Evolutionary conservation across 2,888 invertebrate genomes (phyloP).

Genomic region (Nemotelus nigrinus): DNA sequence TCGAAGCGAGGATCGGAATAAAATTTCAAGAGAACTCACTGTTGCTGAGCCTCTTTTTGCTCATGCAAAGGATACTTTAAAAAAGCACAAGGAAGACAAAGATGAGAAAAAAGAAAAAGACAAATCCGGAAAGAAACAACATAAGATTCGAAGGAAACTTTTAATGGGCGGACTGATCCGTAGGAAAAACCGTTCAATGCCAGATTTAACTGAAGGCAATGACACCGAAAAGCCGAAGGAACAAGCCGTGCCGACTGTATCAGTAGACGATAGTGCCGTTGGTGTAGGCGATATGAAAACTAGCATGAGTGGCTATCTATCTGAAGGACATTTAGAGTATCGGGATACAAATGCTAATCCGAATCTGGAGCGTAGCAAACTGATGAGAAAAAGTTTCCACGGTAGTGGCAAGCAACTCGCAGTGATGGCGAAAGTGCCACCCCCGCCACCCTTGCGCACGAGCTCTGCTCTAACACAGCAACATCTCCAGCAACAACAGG

Average conservation of each 20-base stretch:
- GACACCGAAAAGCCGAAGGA: conserved; percentile 60
- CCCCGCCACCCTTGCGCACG: conserved; percentile 86
- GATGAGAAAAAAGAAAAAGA: conserved; percentile 75
- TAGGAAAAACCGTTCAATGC: conserved; percentile 90
- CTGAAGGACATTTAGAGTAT: conserved; percentile 87
- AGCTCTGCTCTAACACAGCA: conserved; percentile 78
- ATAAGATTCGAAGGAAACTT: conserved; percentile 86
- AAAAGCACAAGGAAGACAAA: conserved; percentile 70
- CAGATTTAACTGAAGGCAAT: conserved; percentile 86
- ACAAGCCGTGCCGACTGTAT: conserved; percentile 65
- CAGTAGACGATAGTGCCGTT: conserved; percentile 81
- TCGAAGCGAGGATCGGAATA: conserved; percentile 86
- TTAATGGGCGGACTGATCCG: conserved; percentile 90
- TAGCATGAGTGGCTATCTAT: conserved; percentile 80
- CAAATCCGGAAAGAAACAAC: conserved; percentile 86
- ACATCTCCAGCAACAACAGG: conserved; percentile 58
- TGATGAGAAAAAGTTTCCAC: conserved; percentile 90
- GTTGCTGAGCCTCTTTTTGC: conserved; percentile 70
- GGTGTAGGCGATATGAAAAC: conserved; percentile 69
- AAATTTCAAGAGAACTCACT: conserved; percentile 77
- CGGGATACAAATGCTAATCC: conserved; percentile 75
- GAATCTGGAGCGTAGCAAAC: conserved; percentile 83
- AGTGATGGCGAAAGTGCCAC: conserved; percentile 83
- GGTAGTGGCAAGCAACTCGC: conserved; percentile 85
- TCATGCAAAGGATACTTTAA: conserved; percentile 67